These are phyloP conservation scores for Sciurus niger DNA, from an alignment of 2,113 vertebrate genomes.

Conservation along the genomic window DNA sequence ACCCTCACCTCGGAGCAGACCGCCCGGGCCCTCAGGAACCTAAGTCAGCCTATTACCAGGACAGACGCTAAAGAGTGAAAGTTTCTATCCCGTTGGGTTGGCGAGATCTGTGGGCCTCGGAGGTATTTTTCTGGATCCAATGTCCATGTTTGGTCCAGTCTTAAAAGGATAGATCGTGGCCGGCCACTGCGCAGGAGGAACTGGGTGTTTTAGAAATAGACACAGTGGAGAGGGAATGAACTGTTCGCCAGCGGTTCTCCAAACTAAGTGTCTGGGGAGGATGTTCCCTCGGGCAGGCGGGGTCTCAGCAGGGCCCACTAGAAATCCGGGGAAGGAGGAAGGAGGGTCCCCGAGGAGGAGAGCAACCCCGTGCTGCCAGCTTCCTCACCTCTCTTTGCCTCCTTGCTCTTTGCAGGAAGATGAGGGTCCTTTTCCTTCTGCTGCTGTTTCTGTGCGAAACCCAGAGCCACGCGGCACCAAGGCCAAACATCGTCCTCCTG, in stretches of 20 bases:
- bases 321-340: background rate
- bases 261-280: background rate
- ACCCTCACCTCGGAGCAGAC: no score
- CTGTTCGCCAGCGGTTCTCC: background rate
- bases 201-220: background rate
- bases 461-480: slow-evolving; percentile 21
- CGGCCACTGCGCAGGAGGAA: no score
- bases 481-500: slow-evolving; percentile 92
- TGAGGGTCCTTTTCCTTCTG: slow-evolving; percentile 82
- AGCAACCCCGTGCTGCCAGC: rapidly evolving
- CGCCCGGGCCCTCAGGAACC: no score
- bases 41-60: no score
- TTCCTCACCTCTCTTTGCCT: background rate
- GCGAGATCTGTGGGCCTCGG: background rate
- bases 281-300: rapidly evolving
- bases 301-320: rapidly evolving
- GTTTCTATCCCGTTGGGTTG: no score
- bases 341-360: background rate
- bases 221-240: rapidly evolving
- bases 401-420: slow-evolving; percentile 82
- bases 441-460: slow-evolving; percentile 66
- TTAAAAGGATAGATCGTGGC: background rate
- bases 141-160: rapidly evolving
- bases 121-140: no score
- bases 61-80: no score